Evolutionary conservation across 2,113 vertebrate genomes (phyloP).

Genomic region (Clarias batrachus): DNA sequence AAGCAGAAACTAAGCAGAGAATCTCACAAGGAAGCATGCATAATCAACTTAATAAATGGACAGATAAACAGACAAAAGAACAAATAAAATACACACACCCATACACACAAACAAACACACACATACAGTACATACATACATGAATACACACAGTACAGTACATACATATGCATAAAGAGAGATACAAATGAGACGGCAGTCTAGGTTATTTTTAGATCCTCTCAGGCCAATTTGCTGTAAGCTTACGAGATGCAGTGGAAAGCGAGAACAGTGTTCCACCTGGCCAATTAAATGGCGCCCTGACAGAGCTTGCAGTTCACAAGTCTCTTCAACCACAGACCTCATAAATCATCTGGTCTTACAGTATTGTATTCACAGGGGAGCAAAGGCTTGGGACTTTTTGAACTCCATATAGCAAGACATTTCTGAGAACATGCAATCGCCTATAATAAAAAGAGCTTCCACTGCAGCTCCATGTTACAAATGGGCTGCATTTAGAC

Average conservation of each 20-base stretch:
- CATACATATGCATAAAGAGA: neutral
- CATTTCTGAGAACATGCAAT: neutral
- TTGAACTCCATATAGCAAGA: neutral
- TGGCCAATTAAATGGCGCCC: constrained; percentile 57
- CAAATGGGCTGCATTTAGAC: neutral
- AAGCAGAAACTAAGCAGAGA: neutral
- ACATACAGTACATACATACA: too few relatives aligned
- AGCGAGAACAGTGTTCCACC: constrained; percentile 47
- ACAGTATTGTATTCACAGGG: neutral
- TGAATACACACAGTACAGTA: too few relatives aligned
- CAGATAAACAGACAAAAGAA: constrained; percentile 5
- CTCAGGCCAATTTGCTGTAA: constrained; percentile 53
- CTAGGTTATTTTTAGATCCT: constrained; percentile 46
- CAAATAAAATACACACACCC: neutral
- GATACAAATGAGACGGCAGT: constrained; percentile 51
- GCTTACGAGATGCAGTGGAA: constrained; percentile 27
- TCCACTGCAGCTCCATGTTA: neutral
- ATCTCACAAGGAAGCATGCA: neutral
- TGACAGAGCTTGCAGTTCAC: constrained; percentile 50
- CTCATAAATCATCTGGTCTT: constrained; percentile 18
- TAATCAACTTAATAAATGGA: constrained; percentile 23
- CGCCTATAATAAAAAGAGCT: neutral
- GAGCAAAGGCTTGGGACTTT: constrained; percentile 1
- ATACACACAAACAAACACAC: too few relatives aligned
- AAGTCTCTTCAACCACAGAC: constrained; percentile 19